Conservation (phyloP, 1,140 invertebrate species). For the Drosophila triauraria region DNA sequence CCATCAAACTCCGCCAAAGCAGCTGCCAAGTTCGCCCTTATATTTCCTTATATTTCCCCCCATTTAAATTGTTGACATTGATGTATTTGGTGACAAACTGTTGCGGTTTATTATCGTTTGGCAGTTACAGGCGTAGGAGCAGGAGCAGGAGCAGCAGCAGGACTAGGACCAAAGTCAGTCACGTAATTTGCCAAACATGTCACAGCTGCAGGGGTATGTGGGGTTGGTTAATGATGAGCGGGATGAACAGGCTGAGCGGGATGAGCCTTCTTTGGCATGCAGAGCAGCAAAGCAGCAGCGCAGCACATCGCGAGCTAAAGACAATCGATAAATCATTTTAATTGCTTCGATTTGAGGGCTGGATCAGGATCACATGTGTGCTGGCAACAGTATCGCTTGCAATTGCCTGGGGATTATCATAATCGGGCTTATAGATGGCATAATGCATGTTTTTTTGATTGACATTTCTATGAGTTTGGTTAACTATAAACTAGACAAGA, state of each 20-base stretch:
- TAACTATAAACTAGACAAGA: neutral
- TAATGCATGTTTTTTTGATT: neutral
- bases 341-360: slow-evolving; percentile 50
- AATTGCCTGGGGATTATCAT: neutral
- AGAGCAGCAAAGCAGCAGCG: slow-evolving; percentile 31
- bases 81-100: slow-evolving; percentile 83
- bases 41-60: neutral
- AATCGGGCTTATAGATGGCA: neutral
- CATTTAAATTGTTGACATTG: slow-evolving; percentile 68
- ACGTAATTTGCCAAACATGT: slow-evolving; percentile 66
- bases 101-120: slow-evolving; percentile 62
- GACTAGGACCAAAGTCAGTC: slow-evolving; percentile 31
- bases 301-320: slow-evolving; percentile 9
- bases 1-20: slow-evolving; percentile 50
- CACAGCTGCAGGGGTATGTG: slow-evolving; percentile 46
- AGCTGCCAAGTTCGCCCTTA: slow-evolving; percentile 23
- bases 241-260: slow-evolving; percentile 19
- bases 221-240: slow-evolving; percentile 15
- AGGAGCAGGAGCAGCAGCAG: neutral
- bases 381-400: neutral
- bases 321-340: slow-evolving; percentile 76
- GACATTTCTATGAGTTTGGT: neutral
- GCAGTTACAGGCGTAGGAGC: neutral
- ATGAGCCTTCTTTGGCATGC: slow-evolving; percentile 14
- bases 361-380: slow-evolving; percentile 1